A percentile compares a stretch with the other conserved stretches of the same genome.
Conservation (phyloP, 2,113 vertebrate species). For the Erinaceus europaeus region DNA sequence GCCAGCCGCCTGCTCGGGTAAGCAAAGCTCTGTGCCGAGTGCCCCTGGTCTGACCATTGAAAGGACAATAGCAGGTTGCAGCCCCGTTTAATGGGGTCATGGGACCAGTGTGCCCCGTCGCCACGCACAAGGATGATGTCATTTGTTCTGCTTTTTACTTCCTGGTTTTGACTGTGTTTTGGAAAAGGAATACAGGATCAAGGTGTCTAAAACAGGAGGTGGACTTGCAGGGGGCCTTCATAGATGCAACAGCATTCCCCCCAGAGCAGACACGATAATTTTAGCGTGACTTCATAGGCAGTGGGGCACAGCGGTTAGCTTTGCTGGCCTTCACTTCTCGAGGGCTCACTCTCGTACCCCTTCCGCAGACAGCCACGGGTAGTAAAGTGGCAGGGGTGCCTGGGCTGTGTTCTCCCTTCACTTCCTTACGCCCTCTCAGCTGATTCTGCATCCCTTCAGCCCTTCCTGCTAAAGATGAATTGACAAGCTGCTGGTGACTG, state of each 20-base stretch:
- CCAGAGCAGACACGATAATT: not conserved
- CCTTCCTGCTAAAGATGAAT: constrained; percentile 23
- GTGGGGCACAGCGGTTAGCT: not conserved
- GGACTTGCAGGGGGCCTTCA: constrained; percentile 36
- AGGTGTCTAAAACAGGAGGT: constrained; percentile 16
- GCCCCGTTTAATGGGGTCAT: constrained; percentile 52
- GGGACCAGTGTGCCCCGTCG: constrained; percentile 34
- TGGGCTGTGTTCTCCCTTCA: not conserved
- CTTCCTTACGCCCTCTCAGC: not conserved
- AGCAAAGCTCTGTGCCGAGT: not conserved
- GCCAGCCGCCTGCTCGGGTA: constrained; percentile 3
- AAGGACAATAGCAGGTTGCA: constrained; percentile 57
- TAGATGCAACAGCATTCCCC: not conserved
- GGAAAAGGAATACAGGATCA: constrained; percentile 30
- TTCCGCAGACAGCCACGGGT: not conserved
- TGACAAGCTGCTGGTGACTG: not conserved
- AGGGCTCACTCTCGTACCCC: not conserved
- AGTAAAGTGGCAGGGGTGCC: not conserved
- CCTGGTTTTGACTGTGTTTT: constrained; percentile 37
- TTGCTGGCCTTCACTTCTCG: not conserved
- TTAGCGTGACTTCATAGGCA: constrained; percentile 6
- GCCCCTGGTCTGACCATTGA: not conserved
- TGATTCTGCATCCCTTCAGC: not conserved
- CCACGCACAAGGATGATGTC: constrained; percentile 60
- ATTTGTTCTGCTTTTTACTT: constrained; percentile 55